phyloP scores from a whole-genome alignment of 2,797 vertebrate species.

The Sebastes hopkinsi region DNA sequence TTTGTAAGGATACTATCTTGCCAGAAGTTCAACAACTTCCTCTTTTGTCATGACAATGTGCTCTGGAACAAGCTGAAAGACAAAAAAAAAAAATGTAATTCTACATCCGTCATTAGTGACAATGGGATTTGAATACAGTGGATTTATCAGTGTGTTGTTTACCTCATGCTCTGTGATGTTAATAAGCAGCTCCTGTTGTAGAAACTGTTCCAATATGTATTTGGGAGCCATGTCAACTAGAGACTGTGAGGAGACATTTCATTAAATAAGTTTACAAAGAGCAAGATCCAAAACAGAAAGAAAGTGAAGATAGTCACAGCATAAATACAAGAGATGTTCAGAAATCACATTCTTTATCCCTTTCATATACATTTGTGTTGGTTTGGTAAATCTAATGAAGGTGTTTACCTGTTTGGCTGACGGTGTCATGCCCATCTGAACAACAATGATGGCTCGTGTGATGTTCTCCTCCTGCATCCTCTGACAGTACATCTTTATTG shows the following conservation, averaged over 20 bases:
- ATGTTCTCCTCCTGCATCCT: constrained; percentile 99
- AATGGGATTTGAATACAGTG: neutral
- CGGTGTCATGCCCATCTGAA: constrained; percentile 98
- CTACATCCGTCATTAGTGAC: neutral
- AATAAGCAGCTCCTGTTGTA: constrained; percentile 97
- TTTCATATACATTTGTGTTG: neutral
- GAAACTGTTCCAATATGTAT: constrained; percentile 96
- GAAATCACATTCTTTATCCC: neutral
- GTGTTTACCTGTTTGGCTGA: constrained; percentile 92
- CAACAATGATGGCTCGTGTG: constrained; percentile 93
- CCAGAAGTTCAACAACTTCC: constrained; percentile 93
- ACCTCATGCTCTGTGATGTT: constrained; percentile 99
- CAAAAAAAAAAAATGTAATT: neutral
- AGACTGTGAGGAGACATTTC: constrained; percentile 80
- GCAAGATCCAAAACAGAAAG: neutral
- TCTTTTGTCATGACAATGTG: constrained; percentile 99
- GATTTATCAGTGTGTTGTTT: constrained; percentile 14
- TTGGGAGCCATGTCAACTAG: constrained; percentile 98
- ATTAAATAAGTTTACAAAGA: neutral
- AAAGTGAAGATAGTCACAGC: rapidly evolving
- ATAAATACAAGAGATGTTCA: neutral
- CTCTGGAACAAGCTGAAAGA: constrained; percentile 92
- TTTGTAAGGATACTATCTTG: constrained; percentile 94
- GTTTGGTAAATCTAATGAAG: neutral
- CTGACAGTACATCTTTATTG: constrained; percentile 99